These are phyloP conservation scores for Tetragonisca angustula DNA, from an alignment of 2,888 invertebrate genomes.

Conservation along the genomic window DNA sequence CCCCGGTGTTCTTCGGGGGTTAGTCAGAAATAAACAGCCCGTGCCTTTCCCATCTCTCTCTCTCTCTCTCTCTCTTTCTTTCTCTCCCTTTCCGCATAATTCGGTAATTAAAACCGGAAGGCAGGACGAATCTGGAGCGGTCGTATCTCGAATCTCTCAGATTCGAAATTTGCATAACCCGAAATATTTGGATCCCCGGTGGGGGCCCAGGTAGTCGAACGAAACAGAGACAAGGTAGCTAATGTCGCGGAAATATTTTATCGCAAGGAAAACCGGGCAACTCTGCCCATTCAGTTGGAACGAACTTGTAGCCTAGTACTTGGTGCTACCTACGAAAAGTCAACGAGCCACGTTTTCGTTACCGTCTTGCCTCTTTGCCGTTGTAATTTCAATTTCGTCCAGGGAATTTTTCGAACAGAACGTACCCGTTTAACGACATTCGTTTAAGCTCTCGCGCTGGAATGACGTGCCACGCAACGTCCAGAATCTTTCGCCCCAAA, in stretches of 20 bases:
- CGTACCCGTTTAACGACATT: neutral
- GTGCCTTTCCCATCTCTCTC: slow-evolving; percentile 41
- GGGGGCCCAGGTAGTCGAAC: slow-evolving; percentile 67
- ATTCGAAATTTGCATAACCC: slow-evolving; percentile 77
- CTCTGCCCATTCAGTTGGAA: slow-evolving; percentile 21
- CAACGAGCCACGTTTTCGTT: slow-evolving; percentile 3
- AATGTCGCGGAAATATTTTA: slow-evolving; percentile 80
- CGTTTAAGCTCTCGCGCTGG: too few relatives aligned
- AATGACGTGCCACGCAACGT: too few relatives aligned
- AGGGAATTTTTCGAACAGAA: neutral
- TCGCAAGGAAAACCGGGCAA: slow-evolving; percentile 63
- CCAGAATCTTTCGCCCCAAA: too few relatives aligned
- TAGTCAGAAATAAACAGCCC: slow-evolving; percentile 62
- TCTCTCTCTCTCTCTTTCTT: slow-evolving; percentile 39
- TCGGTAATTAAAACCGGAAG: slow-evolving; percentile 75
- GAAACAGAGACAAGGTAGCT: slow-evolving; percentile 75
- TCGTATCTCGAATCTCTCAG: slow-evolving; percentile 27
- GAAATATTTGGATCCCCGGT: slow-evolving; percentile 35
- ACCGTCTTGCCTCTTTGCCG: neutral
- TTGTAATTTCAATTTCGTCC: neutral
- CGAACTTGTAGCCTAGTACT: slow-evolving; percentile 31
- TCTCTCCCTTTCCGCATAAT: slow-evolving; percentile 70
- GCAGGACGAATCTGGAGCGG: slow-evolving; percentile 39
- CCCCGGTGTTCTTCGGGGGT: slow-evolving; percentile 41
- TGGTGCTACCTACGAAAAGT: slow-evolving; percentile 47